A percentile compares a stretch with the other conserved stretches of the same genome.
These are phyloP conservation scores for Nasonia oneida DNA, from an alignment of 2,888 invertebrate species.

Conservation along the genomic window DNA sequence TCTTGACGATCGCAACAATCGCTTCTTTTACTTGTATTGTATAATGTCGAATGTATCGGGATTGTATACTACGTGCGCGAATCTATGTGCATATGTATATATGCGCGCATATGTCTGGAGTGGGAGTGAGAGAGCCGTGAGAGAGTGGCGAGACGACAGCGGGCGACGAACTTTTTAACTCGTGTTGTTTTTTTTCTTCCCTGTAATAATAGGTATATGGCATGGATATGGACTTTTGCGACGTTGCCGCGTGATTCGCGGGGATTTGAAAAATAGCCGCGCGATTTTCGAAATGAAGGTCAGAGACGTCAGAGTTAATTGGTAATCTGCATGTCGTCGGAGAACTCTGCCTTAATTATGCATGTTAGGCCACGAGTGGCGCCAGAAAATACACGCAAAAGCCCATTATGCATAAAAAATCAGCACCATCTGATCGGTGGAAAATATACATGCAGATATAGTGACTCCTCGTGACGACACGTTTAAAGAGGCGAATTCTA, in stretches of 20 bases:
- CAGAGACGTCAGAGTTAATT: too few species aligned
- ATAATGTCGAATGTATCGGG: background rate
- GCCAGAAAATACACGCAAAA: too few species aligned
- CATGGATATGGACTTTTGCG: background rate
- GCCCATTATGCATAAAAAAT: too few species aligned
- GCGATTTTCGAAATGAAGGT: background rate
- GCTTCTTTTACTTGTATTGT: conserved; percentile 2
- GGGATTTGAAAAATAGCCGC: background rate
- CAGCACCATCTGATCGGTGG: too few species aligned
- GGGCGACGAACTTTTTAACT: background rate
- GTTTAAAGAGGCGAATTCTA: too few species aligned
- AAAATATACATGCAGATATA: too few species aligned
- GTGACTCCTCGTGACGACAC: too few species aligned
- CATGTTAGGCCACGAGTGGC: too few species aligned
- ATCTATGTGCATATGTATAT: background rate
- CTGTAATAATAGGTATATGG: background rate
- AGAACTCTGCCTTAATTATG: too few species aligned
- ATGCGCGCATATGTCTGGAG: background rate
- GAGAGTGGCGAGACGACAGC: background rate
- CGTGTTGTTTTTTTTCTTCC: background rate
- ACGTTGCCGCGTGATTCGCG: background rate
- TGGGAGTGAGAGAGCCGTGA: background rate
- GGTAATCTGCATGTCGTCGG: too few species aligned
- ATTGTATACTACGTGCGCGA: background rate
- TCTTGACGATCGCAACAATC: conserved; percentile 14